These are phyloP conservation scores for Malurus leucopterus DNA, from an alignment of 2,797 vertebrate species.

Conservation along the genomic window DNA sequence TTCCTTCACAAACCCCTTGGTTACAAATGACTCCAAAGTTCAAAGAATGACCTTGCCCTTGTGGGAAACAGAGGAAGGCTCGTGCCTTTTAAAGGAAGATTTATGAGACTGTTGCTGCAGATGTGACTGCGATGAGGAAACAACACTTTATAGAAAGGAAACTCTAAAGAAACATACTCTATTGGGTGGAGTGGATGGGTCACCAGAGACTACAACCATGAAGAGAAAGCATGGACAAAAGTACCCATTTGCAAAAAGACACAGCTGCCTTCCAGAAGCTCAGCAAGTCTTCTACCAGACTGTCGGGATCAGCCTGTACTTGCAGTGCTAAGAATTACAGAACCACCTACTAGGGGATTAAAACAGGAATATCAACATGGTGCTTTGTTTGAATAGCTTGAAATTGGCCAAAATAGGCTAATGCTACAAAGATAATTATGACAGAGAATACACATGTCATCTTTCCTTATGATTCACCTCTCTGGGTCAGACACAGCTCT, in stretches of 20 bases:
- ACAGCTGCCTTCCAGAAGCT: neutral
- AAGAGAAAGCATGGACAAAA: neutral
- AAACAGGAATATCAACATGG: neutral
- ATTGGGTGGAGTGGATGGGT: conserved; percentile 20
- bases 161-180: conserved; percentile 38
- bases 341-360: neutral
- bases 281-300: neutral
- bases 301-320: neutral
- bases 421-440: neutral
- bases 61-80: conserved; percentile 57
- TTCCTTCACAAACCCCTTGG: conserved; percentile 16
- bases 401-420: neutral
- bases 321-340: neutral
- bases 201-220: neutral
- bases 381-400: neutral
- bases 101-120: conserved; percentile 50
- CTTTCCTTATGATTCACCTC: neutral
- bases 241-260: neutral
- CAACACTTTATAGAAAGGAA: conserved; percentile 48
- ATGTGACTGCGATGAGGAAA: conserved; percentile 53
- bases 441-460: neutral
- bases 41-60: conserved; percentile 65
- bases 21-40: conserved; percentile 63
- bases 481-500: neutral
- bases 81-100: conserved; percentile 62